phyloP scores from a whole-genome alignment of 2,113 vertebrate species.

The Phainopepla nitens region DNA sequence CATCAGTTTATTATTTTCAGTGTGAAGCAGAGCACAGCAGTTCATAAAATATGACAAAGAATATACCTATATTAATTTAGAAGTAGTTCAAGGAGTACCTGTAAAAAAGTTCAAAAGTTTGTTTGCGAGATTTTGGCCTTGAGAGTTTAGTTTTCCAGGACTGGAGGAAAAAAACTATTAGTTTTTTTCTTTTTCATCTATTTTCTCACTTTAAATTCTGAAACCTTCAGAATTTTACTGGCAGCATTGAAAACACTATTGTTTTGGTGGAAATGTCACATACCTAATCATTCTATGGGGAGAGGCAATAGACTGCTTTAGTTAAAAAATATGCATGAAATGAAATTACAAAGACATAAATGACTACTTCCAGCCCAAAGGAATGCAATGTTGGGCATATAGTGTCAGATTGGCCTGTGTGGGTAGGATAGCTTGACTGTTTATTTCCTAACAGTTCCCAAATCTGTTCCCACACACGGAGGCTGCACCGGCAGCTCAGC shows the following conservation, averaged over 20 bases:
- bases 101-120: not conserved
- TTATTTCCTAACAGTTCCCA: not conserved
- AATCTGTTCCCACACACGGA: not conserved
- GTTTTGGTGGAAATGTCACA: slow-evolving; percentile 28
- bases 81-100: not conserved
- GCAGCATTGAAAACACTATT: not conserved
- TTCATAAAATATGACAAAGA: not conserved
- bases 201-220: not conserved
- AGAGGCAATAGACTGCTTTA: not conserved
- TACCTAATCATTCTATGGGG: not conserved
- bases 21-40: not conserved
- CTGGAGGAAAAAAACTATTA: not conserved
- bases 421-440: not conserved
- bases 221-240: not conserved
- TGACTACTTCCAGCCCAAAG: not conserved
- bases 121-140: not conserved
- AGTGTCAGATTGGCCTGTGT: not conserved
- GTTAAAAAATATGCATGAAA: not conserved
- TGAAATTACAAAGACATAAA: not conserved
- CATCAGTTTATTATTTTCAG: not conserved
- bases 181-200: not conserved
- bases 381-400: not conserved
- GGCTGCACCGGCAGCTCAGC: not conserved
- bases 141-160: not conserved
- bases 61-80: not conserved